Conservation (phyloP, 2,888 invertebrate genomes). For the Abrostola triplasia region DNA sequence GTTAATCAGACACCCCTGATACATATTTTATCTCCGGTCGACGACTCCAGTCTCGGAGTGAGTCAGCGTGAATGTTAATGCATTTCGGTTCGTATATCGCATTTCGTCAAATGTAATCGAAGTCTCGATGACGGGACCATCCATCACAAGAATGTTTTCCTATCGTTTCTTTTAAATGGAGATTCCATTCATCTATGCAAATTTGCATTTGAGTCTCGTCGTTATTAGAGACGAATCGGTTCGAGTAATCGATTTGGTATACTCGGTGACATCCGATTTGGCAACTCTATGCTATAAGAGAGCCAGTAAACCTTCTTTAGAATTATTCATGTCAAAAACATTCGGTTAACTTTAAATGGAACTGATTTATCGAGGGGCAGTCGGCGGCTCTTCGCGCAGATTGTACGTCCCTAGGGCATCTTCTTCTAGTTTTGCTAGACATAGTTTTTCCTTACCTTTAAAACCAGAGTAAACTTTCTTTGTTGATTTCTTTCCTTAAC, state of each 20-base stretch:
- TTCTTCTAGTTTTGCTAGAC: not conserved
- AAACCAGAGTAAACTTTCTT: not conserved
- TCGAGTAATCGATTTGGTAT: conserved; percentile 50
- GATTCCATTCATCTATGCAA: conserved; percentile 74
- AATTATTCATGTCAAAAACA: conserved; percentile 62
- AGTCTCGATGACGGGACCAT: conserved; percentile 70
- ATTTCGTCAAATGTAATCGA: conserved; percentile 81
- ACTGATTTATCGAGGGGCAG: conserved; percentile 54
- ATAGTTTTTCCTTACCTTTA: not conserved
- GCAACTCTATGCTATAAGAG: conserved; percentile 49
- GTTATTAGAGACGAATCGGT: conserved; percentile 48
- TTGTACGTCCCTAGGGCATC: not conserved
- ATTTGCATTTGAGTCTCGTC: conserved; percentile 67
- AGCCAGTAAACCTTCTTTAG: conserved; percentile 37
- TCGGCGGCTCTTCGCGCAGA: conserved; percentile 14
- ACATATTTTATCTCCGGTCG: conserved; percentile 64
- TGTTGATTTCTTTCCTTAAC: too few species aligned
- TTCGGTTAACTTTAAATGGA: conserved; percentile 48
- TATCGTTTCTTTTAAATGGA: conserved; percentile 73
- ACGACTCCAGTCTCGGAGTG: conserved; percentile 63
- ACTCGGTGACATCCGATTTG: conserved; percentile 38
- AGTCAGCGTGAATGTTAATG: conserved; percentile 83
- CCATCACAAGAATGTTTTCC: conserved; percentile 78
- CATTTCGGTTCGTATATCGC: conserved; percentile 80
- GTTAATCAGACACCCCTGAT: conserved; percentile 58